A percentile compares a stretch with the other conserved stretches of the same genome.
Conservation (phyloP, 2,113 vertebrate species). For the Chaetorhynchus papuensis region DNA sequence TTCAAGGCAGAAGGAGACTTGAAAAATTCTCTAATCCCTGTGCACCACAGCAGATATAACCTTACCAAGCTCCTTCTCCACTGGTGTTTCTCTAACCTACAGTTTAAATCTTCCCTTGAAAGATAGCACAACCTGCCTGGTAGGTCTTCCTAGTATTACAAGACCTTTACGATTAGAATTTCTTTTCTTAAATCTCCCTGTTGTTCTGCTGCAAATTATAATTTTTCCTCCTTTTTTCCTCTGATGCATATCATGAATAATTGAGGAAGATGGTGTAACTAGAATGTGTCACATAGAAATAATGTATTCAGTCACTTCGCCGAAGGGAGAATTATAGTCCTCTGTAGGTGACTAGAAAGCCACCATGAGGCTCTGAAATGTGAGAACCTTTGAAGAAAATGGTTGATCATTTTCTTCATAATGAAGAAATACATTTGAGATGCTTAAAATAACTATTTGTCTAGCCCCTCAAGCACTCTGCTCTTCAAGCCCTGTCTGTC, state of each 20-base stretch:
- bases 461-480: neutral
- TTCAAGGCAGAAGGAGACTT: neutral
- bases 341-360: neutral
- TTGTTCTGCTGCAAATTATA: neutral
- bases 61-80: neutral
- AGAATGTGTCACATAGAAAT: neutral
- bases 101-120: neutral
- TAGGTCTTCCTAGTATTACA: neutral
- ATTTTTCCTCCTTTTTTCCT: accelerated
- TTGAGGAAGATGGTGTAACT: neutral
- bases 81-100: neutral
- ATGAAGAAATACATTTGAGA: neutral
- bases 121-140: neutral
- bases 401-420: neutral
- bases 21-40: neutral
- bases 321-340: neutral
- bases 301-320: neutral
- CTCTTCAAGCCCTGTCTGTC: neutral
- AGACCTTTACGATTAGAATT: neutral
- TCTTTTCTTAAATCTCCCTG: neutral
- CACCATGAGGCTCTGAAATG: neutral
- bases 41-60: neutral
- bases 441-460: neutral
- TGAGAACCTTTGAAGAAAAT: neutral
- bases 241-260: neutral